Percentiles rank a stretch among this genome's conserved stretches.
phyloP scores from a whole-genome alignment of 2,888 invertebrate species.

The Xanthia icteritia region DNA sequence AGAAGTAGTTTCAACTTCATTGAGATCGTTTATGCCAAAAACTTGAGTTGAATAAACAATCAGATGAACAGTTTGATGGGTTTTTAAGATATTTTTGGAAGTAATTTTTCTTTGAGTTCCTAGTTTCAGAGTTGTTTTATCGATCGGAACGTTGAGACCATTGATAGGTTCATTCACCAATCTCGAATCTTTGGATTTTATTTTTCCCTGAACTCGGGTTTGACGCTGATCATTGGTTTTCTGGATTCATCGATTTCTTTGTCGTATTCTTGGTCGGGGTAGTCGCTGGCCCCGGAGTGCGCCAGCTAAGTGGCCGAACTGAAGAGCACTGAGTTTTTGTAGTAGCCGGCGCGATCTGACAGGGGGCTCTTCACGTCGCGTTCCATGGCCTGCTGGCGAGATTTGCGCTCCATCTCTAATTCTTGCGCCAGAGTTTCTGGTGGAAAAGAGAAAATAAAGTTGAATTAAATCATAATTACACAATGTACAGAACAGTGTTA shows the following conservation, averaged over 20 bases:
- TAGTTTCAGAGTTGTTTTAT: slow-evolving; percentile 51
- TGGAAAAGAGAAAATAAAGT: slow-evolving; percentile 77
- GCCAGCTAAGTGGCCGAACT: slow-evolving; percentile 95
- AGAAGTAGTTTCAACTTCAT: slow-evolving; percentile 76
- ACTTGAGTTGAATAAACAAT: slow-evolving; percentile 75
- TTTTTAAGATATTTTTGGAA: slow-evolving; percentile 62
- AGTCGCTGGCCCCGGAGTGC: slow-evolving; percentile 82
- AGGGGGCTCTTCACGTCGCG: slow-evolving; percentile 96
- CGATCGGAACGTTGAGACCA: slow-evolving; percentile 62
- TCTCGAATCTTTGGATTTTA: slow-evolving; percentile 79
- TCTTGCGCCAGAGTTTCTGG: slow-evolving; percentile 96
- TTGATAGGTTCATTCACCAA: slow-evolving; percentile 69
- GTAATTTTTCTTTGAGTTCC: slow-evolving; percentile 54
- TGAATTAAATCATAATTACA: slow-evolving; percentile 12
- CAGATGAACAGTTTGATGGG: slow-evolving; percentile 72
- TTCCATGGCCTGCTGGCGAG: slow-evolving; percentile 94
- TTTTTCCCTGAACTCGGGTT: slow-evolving; percentile 89
- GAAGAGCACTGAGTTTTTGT: slow-evolving; percentile 97
- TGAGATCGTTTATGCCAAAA: slow-evolving; percentile 82
- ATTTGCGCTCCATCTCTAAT: slow-evolving; percentile 96
- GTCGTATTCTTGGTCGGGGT: slow-evolving; percentile 84
- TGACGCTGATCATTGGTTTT: slow-evolving; percentile 90
- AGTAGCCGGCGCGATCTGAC: slow-evolving; percentile 95
- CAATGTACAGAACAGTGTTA: background rate
- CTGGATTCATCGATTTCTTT: slow-evolving; percentile 83